Base-by-base conservation (phyloP, 2,888 invertebrate genomes). In the Noctua fimbriata region DNA sequence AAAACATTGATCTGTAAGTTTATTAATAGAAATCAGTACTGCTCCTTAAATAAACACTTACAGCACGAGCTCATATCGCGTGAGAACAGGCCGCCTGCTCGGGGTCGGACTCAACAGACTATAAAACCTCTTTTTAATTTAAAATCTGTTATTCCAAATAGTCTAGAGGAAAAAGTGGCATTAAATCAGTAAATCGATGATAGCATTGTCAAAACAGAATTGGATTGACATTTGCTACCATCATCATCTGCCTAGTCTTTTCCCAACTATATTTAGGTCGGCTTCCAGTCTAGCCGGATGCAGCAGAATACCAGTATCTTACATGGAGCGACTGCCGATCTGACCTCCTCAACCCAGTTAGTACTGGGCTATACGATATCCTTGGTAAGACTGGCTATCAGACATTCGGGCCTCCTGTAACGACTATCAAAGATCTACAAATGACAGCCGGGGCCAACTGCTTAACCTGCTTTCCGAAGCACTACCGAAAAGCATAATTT, bases 1-100 rank as follows among this genome's bases (percentile, higher is more conserved):
- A 49, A n/a, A 36, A 70, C 9, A 70, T 70, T 69, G 5, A 49
- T 74, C 69, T 69, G 2, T 32, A 36, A 18, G 12, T 75, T 72
- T 75, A 47, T 58, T 32, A 32, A 58, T 73, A 73, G 60, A 74
- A 74, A 63, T 49, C 12, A 18, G 55, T 76, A 55, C 21, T 14
- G 21, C 28, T 52, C 12, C 52, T 65, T 41, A 28, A 44, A 52
- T 52, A 65, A 52, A 76, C 44, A 6, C 41, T 60, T 72, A 28
- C 73, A 65, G 52, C 21, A 44, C 16, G 18, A 21, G 21, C 47
- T 21, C 47, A 41, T 74, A 76, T 74, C 28, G 74, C n/a, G 36
- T 49, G 36, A 28, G 60, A 74, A 47, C 74, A 73, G 47, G 21
- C 28, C 6, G 18, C 6, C 36, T 36, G 58, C 36, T 36, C 73